These are phyloP conservation scores for Aphodius sticticus DNA, from an alignment of 2,888 invertebrate genomes.

Conservation along the genomic window DNA sequence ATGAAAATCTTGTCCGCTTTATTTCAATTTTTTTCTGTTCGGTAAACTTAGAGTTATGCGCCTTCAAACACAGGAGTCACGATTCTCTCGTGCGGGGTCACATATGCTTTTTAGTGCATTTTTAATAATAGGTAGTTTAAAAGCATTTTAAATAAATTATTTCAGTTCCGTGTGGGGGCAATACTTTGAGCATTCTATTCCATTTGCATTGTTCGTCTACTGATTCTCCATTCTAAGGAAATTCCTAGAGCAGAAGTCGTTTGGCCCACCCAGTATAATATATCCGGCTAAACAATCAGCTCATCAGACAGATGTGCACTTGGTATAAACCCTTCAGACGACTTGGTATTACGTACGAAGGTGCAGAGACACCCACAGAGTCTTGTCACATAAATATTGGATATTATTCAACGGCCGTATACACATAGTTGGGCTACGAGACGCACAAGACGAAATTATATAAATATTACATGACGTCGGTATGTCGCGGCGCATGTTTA, in stretches of 20 bases:
- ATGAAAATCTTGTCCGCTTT: too few relatives aligned
- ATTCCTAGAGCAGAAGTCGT: not conserved
- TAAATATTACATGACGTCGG: slow-evolving; percentile 21
- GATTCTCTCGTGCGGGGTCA: too few relatives aligned
- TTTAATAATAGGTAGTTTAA: too few relatives aligned
- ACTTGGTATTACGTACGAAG: not conserved
- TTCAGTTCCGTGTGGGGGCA: not conserved
- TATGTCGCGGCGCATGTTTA: slow-evolving; percentile 18
- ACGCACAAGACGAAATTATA: slow-evolving; percentile 16
- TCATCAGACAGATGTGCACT: not conserved
- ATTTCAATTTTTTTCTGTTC: too few relatives aligned
- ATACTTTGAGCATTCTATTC: not conserved
- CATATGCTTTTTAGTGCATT: too few relatives aligned
- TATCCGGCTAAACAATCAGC: not conserved
- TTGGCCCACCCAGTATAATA: not conserved
- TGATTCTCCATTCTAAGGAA: not conserved
- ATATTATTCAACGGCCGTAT: not conserved
- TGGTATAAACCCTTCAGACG: not conserved
- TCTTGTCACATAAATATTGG: not conserved
- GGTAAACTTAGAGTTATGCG: too few relatives aligned
- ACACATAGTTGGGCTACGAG: slow-evolving; percentile 9
- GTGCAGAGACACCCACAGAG: slow-evolving; percentile 4
- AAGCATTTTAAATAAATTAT: not conserved
- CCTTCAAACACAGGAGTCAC: too few relatives aligned
- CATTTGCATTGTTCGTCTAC: not conserved